Evolutionary conservation across 1,140 invertebrate species (phyloP), one percentile per base, ranked within the genome.

Genomic region (Drosophila parabipectinata): DNA sequence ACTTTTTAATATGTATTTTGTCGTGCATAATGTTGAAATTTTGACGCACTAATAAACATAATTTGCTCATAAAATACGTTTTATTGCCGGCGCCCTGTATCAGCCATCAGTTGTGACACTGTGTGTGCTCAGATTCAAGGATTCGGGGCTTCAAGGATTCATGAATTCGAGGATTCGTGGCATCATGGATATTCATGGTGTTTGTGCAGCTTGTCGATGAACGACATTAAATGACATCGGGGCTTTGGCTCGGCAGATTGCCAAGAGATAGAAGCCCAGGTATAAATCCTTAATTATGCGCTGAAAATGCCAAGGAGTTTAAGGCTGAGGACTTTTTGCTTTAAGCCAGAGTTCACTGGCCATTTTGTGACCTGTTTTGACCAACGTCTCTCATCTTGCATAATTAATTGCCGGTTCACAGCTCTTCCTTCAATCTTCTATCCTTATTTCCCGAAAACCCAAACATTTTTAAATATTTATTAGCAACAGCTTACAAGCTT

Each of bases 401-500:
- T 77, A 77, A 84, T 85, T 85, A 78, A 85, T 85, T 62, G 48
- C 47, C 18, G 50, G 50, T 51, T 84, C 47, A 47, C 66, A 75
- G 15, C 39, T 39, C 52, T n/a, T 30, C 30, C 3, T 37, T 21
- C 32, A 37, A 60, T 59, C 44, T 60, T 47, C 45, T 47, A 85
- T 81, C 87, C 80, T 77, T 67, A 73, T 85, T 85, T 78, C 73
- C 55, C 81, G 74, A 57, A 63, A 37, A 61, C 50, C 15, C 6
- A 79, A 88, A 88, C 83, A 87, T 71, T 88, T 88, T 88, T 59
- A 88, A 88, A 88, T 88, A 89, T 89, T 88, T 88, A 88, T 88
- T 88, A 88, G 76, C 79, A 88, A 50, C 67, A 83, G 83, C 83
- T 88, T 88, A 83, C 79, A 83, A 73, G 72, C 67, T 58, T 77